Base-by-base conservation (phyloP, 2,797 vertebrate species). In the Phalanger gymnotis region DNA sequence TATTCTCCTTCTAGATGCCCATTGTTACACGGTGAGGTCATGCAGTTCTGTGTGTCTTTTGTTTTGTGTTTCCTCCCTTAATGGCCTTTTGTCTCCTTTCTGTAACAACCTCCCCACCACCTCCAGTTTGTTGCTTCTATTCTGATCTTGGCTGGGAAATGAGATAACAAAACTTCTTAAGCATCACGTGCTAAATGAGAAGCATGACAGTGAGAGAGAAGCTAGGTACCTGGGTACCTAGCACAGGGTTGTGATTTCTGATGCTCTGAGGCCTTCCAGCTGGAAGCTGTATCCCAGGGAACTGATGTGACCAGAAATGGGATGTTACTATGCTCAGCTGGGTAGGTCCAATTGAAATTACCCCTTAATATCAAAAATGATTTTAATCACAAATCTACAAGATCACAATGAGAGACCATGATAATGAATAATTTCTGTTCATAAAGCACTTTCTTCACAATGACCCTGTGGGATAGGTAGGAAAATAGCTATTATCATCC, bases 331-430 rank as follows among this genome's bases (percentile, higher is more conserved):
- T 53, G 92, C 54, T 53, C 40, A 31, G 10, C 22, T 92, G 31
- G 47, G n/a, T 66, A 27, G 89, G n/a, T 92, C 30, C 16, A 91
- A 56, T 57, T 57, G 30, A 2, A 91, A 91, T 91, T 96, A 94
- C 87, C 92, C 87, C 96, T 92, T 90, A 93, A 93, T 92, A 40
- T 47, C 19, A 9, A 53, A 95, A 95, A 54, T 56, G 56, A 40
- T 56, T 95, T 93, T 96, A 93, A 92, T 93, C 87, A 90, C 16
- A n/a, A 22, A 54, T 90, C 92, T 94, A 34, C 57, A 90, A 95
- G 92, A 54, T 90, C 91, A 92, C 61, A n/a, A 52, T 94, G 90
- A 91, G 73, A 94, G 40, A 87, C 40, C 40, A 14, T 81, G 25
- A 47, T 27, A 47, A 3, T 10, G 47, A 51, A 51, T 47, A 4